phyloP scores from a whole-genome alignment of 2,113 vertebrate genomes.

The Globicephala melas region DNA sequence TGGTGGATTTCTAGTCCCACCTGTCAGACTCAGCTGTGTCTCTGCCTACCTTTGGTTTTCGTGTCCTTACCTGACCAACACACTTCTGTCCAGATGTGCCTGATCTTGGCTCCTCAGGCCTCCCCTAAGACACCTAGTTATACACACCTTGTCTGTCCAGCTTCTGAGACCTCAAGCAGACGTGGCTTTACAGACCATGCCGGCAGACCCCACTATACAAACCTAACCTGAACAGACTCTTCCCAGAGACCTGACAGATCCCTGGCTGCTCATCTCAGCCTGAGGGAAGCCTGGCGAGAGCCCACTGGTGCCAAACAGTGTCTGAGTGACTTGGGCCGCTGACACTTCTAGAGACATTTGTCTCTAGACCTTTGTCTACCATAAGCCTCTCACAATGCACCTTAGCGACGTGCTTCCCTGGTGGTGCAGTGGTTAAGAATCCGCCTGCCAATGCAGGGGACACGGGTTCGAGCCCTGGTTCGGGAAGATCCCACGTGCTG shows the following conservation, averaged over 20 bases:
- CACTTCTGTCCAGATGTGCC: not conserved
- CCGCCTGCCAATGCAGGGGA: too few species aligned
- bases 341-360: accelerated
- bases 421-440: too few species aligned
- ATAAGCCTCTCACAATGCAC: accelerated
- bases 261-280: not conserved
- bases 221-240: not conserved
- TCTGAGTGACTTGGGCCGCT: not conserved
- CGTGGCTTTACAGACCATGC: not conserved
- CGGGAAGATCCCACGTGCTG: too few species aligned
- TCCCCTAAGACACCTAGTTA: not conserved
- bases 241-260: not conserved
- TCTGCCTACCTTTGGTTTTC: not conserved
- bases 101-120: not conserved
- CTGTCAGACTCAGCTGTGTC: not conserved
- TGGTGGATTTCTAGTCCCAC: not conserved
- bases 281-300: not conserved
- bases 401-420: too few species aligned
- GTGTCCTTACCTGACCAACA: not conserved
- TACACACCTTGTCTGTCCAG: not conserved
- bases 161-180: not conserved
- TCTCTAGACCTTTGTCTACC: not conserved
- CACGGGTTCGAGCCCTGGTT: too few species aligned
- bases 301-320: not conserved
- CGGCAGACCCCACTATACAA: not conserved